Evolutionary conservation across 2,888 invertebrate genomes (phyloP), one percentile per base, ranked within the genome.

Genomic region (Odontomyia ornata): DNA sequence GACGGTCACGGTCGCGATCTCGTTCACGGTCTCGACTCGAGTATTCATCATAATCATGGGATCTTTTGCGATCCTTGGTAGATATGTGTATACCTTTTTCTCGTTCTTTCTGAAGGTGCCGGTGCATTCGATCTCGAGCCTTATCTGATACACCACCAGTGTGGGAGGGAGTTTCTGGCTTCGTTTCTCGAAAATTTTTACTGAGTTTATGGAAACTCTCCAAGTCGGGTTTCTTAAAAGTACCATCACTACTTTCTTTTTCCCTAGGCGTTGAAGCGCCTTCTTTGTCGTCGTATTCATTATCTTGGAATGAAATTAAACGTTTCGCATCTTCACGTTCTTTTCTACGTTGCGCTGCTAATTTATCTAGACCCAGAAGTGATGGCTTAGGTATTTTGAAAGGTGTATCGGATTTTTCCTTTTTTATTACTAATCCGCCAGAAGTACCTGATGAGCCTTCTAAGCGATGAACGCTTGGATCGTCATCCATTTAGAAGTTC

Each of bases 81-180:
- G 92, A 91, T 64, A 92, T 89, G 84, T 91, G 91, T 0, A 94
- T 91, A 28, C 93, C 93, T 83, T 84, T 83, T 28, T 82, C 82
- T 0, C 81, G 80, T 81, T 86, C 89, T 83, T 87, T 88, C 79
- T 89, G 88, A 64, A 91, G 87, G 79, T 93, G 88, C 82, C 93
- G 91, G 43, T 92, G 86, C 83, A 95, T 88, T 64, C 94, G 90
- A 81, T 92, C 91, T 77, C 92, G 89, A 0, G 87, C 87, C 64
- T 83, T 81, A 77, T 91, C 91, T 30, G 94, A 94, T 25, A 98
- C 93, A 4, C 98, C 98, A 3, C 97, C 98, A 0, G 97, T 96
- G 83, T 98, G 92, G 0, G 97, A 95, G 0, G 98, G 98, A 0
- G 98, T 98, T 87, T 98, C 98, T 82, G 93, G 93, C 81, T 92